Percentiles rank a stretch among this genome's conserved stretches.
Conservation (phyloP, 2,888 invertebrate species). For the Pyrochroa serraticornis region DNA sequence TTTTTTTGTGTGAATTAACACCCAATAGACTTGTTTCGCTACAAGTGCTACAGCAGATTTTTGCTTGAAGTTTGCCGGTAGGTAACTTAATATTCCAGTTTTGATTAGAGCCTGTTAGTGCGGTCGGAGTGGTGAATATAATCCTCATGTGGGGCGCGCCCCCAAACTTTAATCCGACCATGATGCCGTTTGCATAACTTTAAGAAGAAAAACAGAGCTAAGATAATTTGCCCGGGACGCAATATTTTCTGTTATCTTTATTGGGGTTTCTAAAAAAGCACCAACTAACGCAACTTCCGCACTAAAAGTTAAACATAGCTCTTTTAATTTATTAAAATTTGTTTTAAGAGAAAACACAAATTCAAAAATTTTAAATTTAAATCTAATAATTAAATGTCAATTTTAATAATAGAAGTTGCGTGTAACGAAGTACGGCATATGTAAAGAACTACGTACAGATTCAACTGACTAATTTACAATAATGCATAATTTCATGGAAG, state of each 20-base stretch:
- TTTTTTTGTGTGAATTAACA: too few relatives aligned
- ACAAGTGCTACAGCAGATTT: too few relatives aligned
- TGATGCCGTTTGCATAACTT: slow-evolving; percentile 21
- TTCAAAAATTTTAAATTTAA: too few relatives aligned
- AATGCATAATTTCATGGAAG: too few relatives aligned
- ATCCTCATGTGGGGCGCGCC: slow-evolving; percentile 14
- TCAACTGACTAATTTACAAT: too few relatives aligned
- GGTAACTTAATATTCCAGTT: slow-evolving; percentile 1
- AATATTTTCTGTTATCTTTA: slow-evolving; percentile 23
- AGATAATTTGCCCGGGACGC: slow-evolving; percentile 16
- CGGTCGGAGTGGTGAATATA: slow-evolving; percentile 7
- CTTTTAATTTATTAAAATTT: slow-evolving; percentile 7
- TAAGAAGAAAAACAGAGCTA: slow-evolving; percentile 19
- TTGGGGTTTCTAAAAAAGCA: slow-evolving; percentile 21
- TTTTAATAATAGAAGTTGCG: too few relatives aligned
- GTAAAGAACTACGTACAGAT: too few relatives aligned
- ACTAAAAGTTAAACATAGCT: slow-evolving; percentile 15
- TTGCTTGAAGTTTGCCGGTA: not conserved
- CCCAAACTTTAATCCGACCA: slow-evolving; percentile 17
- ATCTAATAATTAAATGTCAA: too few relatives aligned
- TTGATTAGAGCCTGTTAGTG: slow-evolving; percentile 12
- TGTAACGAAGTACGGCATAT: too few relatives aligned
- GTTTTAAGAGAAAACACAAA: not conserved
- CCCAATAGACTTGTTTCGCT: not conserved
- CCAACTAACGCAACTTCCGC: slow-evolving; percentile 14